Evolutionary conservation across 2,797 vertebrate genomes (phyloP), one percentile per base, ranked within the genome.

Genomic region (Periophthalmus magnuspinnatus): DNA sequence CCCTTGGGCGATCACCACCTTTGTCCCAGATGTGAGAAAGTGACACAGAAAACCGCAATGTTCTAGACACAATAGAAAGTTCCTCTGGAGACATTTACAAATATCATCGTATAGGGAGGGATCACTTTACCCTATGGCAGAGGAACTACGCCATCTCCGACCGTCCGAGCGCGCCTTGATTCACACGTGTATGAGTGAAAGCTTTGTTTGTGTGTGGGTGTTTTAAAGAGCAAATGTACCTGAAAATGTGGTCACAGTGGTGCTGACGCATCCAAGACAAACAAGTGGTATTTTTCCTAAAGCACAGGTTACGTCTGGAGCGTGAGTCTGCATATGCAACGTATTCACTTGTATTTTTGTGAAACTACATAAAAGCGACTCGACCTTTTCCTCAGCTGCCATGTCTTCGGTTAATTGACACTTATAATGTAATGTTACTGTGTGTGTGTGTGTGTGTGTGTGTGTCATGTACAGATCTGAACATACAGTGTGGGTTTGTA

Each of bases 221-320:
- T 80, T 91, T 89, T 88, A 86, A 90, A 89, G 82, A 86, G 88
- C 72, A 60, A 72, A 78, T 81, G 73, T 54, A 76, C 78, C 52
- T 78, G 67, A 24, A 57, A 85, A 84, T 56, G 83, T 76, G 75
- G 83, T 21, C 62, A 84, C 78, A 82, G 69, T 74, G 77, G 65
- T 50, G 66, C 65, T 5, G 17, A 58, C 65, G 74, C 73, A 69
- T 87, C 85, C 88, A 89, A 89, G 72, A 81, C 82, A 87, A 89
- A 88, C 83, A 85, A 83, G 71, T 84, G 87, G 81, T 87, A 80
- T 87, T 91, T 90, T 91, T 86, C 86, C 82, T 74, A 57, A 57
- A 65, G 71, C 79, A 16, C 75, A 72, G 67, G 76, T 47, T 73
- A 67, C 2, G 50, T 54, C 50, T 60, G 11, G 47, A 62, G 71